phyloP scores from a whole-genome alignment of 2,888 invertebrate genomes.

The Nomada flava region DNA sequence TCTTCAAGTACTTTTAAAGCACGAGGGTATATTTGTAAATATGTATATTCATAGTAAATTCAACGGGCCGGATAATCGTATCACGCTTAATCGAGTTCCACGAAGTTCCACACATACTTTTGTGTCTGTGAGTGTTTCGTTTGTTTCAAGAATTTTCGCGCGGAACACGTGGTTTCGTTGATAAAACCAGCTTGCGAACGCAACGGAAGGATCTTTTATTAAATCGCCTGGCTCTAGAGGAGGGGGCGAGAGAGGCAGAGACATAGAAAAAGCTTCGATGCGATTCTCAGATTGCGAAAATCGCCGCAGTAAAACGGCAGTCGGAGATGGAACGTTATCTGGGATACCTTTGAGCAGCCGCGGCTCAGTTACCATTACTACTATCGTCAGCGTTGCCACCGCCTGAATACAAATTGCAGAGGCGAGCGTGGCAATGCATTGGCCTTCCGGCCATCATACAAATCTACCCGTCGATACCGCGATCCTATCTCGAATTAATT shows the following conservation, averaged over 20 bases:
- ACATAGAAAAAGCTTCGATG: conserved; percentile 32
- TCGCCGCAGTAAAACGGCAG: conserved; percentile 48
- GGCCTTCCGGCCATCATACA: conserved; percentile 61
- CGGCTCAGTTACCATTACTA: conserved; percentile 42
- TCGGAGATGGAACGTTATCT: conserved; percentile 47
- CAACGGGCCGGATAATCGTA: no score
- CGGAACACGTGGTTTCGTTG: no score
- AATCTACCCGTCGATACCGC: conserved; percentile 68
- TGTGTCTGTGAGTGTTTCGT: no score
- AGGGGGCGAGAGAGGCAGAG: neutral
- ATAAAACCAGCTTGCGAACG: neutral
- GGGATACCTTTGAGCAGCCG: conserved; percentile 43
- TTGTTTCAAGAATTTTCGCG: no score
- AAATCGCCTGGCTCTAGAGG: neutral
- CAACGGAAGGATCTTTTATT: conserved; percentile 19
- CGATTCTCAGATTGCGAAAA: conserved; percentile 42
- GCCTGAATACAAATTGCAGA: conserved; percentile 61
- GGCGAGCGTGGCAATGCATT: conserved; percentile 44
- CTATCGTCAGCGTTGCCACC: conserved; percentile 39
- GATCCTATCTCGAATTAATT: conserved; percentile 71
- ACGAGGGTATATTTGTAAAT: no score
- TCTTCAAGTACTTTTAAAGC: no score
- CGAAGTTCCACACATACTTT: no score
- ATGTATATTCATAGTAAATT: no score
- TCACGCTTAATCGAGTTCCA: no score